Conservation (phyloP, 2,888 invertebrate species). For the Eustalomyia histrio region DNA sequence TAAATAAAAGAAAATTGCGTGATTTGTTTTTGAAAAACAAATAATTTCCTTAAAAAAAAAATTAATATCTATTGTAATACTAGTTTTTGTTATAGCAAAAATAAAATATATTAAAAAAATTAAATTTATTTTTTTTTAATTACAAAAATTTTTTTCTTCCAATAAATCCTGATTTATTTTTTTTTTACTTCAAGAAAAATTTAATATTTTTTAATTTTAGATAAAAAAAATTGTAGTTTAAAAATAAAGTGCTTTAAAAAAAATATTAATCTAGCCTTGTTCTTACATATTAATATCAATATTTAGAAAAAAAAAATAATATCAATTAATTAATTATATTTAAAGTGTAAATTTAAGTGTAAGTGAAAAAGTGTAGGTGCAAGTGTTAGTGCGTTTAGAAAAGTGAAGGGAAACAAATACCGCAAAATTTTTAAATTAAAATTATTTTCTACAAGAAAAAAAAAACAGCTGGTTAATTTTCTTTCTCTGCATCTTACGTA, state of each 20-base stretch:
- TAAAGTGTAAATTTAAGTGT: constrained; percentile 7
- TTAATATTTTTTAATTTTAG: neutral
- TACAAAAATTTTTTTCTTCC: neutral
- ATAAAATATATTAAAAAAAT: neutral
- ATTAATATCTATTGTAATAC: neutral
- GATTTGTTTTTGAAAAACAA: neutral
- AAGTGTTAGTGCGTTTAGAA: neutral
- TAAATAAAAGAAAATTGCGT: neutral
- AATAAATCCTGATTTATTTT: constrained; percentile 1
- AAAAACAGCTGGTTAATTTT: constrained; percentile 28
- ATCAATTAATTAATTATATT: constrained; percentile 16
- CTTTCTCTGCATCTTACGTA: neutral
- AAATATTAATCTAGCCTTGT: constrained; percentile 11
- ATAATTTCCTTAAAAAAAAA: constrained; percentile 3
- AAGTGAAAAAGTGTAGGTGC: neutral
- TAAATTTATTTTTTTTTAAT: neutral
- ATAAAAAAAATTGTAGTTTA: neutral
- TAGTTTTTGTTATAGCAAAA: neutral
- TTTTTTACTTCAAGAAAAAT: neutral
- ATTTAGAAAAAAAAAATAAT: neutral
- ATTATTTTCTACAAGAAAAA: constrained; percentile 18
- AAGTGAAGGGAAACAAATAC: constrained; percentile 1
- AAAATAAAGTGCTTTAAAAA: constrained; percentile 30
- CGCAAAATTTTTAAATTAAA: constrained; percentile 19
- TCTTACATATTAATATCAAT: constrained; percentile 1